Percentiles rank a stretch among this genome's conserved stretches.
Conservation (phyloP, 2,797 vertebrate genomes). For the Anableps anableps region DNA sequence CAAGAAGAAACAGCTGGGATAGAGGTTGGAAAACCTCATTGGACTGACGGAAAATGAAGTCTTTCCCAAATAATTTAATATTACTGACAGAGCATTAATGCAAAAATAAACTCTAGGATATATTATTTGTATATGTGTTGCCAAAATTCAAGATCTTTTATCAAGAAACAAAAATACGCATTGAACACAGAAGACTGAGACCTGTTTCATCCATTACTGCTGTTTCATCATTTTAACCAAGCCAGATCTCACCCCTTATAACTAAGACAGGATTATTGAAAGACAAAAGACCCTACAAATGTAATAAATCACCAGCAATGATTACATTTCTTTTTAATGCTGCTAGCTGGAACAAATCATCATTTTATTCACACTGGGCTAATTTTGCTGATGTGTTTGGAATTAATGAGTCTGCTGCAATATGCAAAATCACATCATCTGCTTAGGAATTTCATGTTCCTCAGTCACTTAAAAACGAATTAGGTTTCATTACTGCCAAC, state of each 20-base stretch:
- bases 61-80: background rate
- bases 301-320: conserved; percentile 46
- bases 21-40: background rate
- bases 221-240: background rate
- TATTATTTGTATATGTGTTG: background rate
- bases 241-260: background rate
- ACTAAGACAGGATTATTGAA: conserved; percentile 1
- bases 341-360: conserved; percentile 58
- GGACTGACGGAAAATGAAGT: background rate
- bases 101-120: background rate
- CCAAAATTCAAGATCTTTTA: background rate
- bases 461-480: conserved; percentile 24
- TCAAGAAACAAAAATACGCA: background rate
- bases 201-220: background rate
- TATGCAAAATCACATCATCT: conserved; percentile 46
- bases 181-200: background rate
- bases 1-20: background rate
- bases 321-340: conserved; percentile 59
- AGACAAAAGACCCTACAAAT: conserved; percentile 11
- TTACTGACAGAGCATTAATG: background rate
- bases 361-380: conserved; percentile 51
- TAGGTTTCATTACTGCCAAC: conserved; percentile 25
- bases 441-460: conserved; percentile 19
- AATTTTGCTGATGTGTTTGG: conserved; percentile 55
- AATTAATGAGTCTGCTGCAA: conserved; percentile 45